These are phyloP conservation scores for Poecilia picta DNA, from an alignment of 2,797 vertebrate species.

Conservation along the genomic window DNA sequence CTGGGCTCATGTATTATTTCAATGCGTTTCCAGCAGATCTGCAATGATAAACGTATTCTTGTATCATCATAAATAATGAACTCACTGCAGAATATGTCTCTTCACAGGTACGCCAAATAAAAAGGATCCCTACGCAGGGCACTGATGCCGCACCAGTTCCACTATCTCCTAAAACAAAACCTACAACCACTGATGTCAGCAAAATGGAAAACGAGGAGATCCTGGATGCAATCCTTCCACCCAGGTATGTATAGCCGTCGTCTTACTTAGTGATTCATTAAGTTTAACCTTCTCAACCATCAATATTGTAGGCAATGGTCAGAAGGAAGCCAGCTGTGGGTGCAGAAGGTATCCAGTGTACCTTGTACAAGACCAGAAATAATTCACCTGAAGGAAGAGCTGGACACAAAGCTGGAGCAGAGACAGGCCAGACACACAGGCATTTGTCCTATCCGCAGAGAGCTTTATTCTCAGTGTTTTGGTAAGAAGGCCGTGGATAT, in stretches of 20 bases:
- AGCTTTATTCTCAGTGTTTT: slow-evolving; percentile 93
- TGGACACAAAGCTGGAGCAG: slow-evolving; percentile 88
- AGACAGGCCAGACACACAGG: slow-evolving; percentile 90
- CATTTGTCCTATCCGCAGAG: slow-evolving; percentile 91
- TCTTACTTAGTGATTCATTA: not conserved
- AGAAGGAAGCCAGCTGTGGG: slow-evolving; percentile 87
- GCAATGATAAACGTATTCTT: not conserved
- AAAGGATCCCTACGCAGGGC: slow-evolving; percentile 72
- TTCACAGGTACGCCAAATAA: slow-evolving; percentile 79
- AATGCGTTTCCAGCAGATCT: not conserved
- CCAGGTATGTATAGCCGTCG: slow-evolving; percentile 77
- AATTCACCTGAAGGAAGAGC: slow-evolving; percentile 85
- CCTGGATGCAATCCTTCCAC: slow-evolving; percentile 89
- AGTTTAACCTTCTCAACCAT: not conserved
- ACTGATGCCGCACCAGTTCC: slow-evolving; percentile 70
- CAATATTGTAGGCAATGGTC: slow-evolving; percentile 85
- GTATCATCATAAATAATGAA: not conserved
- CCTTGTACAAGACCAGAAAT: slow-evolving; percentile 91
- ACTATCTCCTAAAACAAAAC: slow-evolving; percentile 81
- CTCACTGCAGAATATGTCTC: not conserved
- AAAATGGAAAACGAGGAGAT: slow-evolving; percentile 86
- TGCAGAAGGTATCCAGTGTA: slow-evolving; percentile 90
- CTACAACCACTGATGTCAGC: slow-evolving; percentile 58
- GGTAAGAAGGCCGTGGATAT: slow-evolving; percentile 78
- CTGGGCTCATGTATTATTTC: not conserved